Evolutionary conservation across 2,113 vertebrate genomes (phyloP).

Genomic region (Spilogale gracilis): DNA sequence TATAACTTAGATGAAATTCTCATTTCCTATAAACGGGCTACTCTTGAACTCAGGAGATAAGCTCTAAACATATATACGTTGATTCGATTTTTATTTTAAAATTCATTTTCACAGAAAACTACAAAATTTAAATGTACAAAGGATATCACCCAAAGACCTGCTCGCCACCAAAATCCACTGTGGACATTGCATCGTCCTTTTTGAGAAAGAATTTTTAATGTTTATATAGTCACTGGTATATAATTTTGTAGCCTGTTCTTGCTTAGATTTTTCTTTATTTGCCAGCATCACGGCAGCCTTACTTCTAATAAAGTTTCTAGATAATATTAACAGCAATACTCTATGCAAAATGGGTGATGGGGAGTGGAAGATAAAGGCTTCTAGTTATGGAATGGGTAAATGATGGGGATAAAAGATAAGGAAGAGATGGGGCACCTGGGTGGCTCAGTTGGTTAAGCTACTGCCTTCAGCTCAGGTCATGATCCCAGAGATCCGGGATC

Average conservation of each 20-base stretch:
- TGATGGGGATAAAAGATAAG: background rate
- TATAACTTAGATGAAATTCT: slow-evolving; percentile 42
- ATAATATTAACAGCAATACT: background rate
- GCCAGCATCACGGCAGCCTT: background rate
- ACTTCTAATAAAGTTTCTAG: background rate
- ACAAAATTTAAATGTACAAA: background rate
- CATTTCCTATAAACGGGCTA: background rate
- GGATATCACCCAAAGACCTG: background rate
- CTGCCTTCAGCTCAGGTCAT: too few species aligned
- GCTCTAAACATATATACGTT: background rate
- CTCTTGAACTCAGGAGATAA: background rate
- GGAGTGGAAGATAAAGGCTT: background rate
- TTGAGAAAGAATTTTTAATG: background rate
- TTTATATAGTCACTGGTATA: background rate
- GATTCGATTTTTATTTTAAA: slow-evolving; percentile 25
- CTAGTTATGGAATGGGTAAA: background rate
- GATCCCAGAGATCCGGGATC: too few species aligned
- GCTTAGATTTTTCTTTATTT: background rate
- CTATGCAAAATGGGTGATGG: background rate
- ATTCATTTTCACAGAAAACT: background rate
- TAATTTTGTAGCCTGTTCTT: background rate
- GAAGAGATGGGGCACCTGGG: background rate
- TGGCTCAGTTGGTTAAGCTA: too few species aligned
- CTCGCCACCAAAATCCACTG: background rate
- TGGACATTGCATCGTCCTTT: background rate